Evolutionary conservation across 2,797 vertebrate genomes (phyloP), one percentile per base, ranked within the genome.

Genomic region (Pachyuromys duprasi): DNA sequence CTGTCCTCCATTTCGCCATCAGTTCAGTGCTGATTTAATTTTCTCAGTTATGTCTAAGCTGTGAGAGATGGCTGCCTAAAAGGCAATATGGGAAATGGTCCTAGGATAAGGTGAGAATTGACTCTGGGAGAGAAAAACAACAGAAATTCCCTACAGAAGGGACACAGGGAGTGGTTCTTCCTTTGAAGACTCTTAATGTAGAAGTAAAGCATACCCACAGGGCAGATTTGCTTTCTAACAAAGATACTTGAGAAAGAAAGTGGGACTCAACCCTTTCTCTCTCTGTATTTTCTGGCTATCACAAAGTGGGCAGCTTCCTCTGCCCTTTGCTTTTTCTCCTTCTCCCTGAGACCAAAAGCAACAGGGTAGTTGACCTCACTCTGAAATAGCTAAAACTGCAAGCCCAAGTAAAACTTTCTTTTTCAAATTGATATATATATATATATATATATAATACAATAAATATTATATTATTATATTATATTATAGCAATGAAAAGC

Each of bases 61-160:
- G 76, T 80, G 75, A 94, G 96, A 81, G 72, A 53, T 78, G 55
- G 62, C 45, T 80, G 65, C 39, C 79, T 81, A 84, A 80, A 57
- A 94, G 79, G 7, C 95, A 93, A 89, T 60, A 42, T 42, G 62
- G 62, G 31, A 39, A 12, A 49, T 86, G 6, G 76, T 91, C 12
- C 62, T 74, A 84, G 75, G 91, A 74, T 33, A 89, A 96, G 81
- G 84, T 91, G 90, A 92, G 90, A 96, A 96, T 95, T 97, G 87
- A 92, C 89, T 96, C 62, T 78, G 55, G 53, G 84, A 90, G 67
- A 57, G 55, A 83, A 91, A 63, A 95, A 91, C 87, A 95, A 65
- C 33, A 84, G 80, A 42, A 63, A 53, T 63, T 78, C 33, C 8
- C 8, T 67, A 36, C 24, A 28, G 1, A 24, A 14, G 13, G n/a